phyloP scores from a whole-genome alignment of 2,113 vertebrate genomes.

The Mesoclemmys tuberculata region DNA sequence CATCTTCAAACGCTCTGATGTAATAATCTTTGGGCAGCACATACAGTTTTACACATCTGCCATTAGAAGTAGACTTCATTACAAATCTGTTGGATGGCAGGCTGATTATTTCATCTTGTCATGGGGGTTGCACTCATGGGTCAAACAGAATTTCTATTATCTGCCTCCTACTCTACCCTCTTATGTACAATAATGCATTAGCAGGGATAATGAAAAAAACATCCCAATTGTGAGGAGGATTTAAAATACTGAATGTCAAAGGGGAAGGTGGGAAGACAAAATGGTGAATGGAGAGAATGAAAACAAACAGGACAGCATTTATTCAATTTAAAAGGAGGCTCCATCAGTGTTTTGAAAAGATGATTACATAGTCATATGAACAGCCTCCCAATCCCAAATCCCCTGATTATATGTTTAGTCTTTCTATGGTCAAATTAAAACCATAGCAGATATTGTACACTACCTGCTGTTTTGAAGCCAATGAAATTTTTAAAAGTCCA shows the following conservation, averaged over 20 bases:
- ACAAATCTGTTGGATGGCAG: not conserved
- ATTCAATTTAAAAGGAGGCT: not conserved
- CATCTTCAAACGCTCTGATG: rapidly evolving
- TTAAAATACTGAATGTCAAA: not conserved
- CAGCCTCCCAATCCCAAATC: not conserved
- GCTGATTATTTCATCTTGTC: not conserved
- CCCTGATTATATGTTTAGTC: not conserved
- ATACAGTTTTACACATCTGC: not conserved
- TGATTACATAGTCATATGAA: not conserved
- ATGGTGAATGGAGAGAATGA: not conserved
- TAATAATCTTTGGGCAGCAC: not conserved
- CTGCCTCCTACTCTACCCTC: not conserved
- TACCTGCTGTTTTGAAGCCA: not conserved
- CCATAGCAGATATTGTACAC: rapidly evolving
- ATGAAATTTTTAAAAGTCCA: not conserved
- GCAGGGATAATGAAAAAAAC: not conserved
- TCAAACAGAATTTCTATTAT: not conserved
- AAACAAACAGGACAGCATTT: not conserved
- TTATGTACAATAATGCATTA: not conserved
- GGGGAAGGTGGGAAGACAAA: not conserved
- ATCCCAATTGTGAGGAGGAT: not conserved
- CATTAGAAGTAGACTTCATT: not conserved
- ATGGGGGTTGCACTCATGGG: not conserved
- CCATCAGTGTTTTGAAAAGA: not conserved
- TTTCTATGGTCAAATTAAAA: not conserved